These are phyloP conservation scores for Hylaeus volcanicus DNA, from an alignment of 1,140 invertebrate genomes.

Conservation along the genomic window DNA sequence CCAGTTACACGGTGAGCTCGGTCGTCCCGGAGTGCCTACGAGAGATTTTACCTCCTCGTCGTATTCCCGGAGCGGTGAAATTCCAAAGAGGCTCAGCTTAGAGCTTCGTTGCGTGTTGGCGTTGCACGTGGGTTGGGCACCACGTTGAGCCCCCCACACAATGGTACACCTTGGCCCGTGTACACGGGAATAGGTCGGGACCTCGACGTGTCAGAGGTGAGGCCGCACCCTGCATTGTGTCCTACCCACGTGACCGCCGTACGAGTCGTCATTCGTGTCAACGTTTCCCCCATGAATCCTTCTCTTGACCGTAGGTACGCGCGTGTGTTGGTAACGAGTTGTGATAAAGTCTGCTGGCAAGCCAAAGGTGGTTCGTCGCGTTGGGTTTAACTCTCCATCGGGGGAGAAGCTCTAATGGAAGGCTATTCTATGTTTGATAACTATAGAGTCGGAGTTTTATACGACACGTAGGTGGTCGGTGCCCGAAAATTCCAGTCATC, in stretches of 20 bases:
- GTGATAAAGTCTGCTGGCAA: constrained; percentile 13
- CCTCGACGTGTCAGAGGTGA: constrained; percentile 77
- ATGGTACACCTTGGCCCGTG: constrained; percentile 62
- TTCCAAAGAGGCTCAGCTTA: constrained; percentile 65
- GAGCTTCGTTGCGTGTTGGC: constrained; percentile 68
- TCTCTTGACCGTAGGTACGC: constrained; percentile 21
- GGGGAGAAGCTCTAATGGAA: neutral
- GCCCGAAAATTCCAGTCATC: neutral
- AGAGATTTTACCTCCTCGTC: constrained; percentile 16
- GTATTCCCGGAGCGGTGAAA: constrained; percentile 69
- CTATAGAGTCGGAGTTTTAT: neutral
- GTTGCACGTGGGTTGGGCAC: constrained; percentile 70
- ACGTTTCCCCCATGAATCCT: constrained; percentile 60
- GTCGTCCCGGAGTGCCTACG: neutral
- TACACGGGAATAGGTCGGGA: constrained; percentile 73
- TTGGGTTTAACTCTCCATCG: neutral
- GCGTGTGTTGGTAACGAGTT: constrained; percentile 33
- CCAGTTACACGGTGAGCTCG: constrained; percentile 6
- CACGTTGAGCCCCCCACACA: constrained; percentile 58
- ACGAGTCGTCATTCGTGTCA: constrained; percentile 78
- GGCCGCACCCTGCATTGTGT: constrained; percentile 79
- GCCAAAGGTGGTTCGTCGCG: neutral
- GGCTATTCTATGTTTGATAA: neutral
- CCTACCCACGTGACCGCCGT: constrained; percentile 78
- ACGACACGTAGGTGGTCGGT: neutral